A percentile compares a stretch with the other conserved stretches of the same genome.
phyloP scores from a whole-genome alignment of 1,140 invertebrate species.

The Drosophila carrolli region DNA sequence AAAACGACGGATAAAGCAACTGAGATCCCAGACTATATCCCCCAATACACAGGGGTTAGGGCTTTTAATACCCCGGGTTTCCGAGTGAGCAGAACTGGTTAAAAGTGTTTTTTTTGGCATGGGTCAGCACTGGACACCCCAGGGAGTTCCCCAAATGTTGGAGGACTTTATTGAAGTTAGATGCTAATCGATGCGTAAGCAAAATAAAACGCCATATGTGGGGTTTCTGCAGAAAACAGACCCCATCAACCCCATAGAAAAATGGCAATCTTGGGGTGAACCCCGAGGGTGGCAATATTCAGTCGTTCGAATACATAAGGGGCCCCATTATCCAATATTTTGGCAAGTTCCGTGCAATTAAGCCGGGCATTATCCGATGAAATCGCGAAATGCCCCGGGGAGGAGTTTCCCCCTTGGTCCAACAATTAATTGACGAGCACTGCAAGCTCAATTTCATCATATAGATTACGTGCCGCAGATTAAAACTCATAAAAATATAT shows the following conservation, averaged over 20 bases:
- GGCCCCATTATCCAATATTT: slow-evolving; percentile 41
- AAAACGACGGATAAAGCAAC: slow-evolving; percentile 20
- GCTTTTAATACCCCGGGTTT: slow-evolving; percentile 40
- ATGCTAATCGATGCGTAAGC: slow-evolving; percentile 77
- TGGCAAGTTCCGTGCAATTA: slow-evolving; percentile 70
- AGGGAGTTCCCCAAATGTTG: slow-evolving; percentile 22
- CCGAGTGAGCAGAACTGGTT: slow-evolving; percentile 60
- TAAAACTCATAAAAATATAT: slow-evolving; percentile 73
- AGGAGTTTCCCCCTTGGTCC: slow-evolving; percentile 15
- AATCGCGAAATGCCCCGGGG: slow-evolving; percentile 44
- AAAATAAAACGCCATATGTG: slow-evolving; percentile 59
- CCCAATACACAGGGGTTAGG: neutral
- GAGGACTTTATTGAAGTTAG: slow-evolving; percentile 48
- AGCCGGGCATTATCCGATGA: slow-evolving; percentile 53
- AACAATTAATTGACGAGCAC: slow-evolving; percentile 52
- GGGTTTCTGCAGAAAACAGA: slow-evolving; percentile 38
- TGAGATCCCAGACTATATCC: slow-evolving; percentile 13
- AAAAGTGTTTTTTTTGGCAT: slow-evolving; percentile 18
- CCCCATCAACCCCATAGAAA: slow-evolving; percentile 6
- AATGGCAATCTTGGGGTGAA: slow-evolving; percentile 16
- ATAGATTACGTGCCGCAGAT: slow-evolving; percentile 64
- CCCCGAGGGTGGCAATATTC: slow-evolving; percentile 47
- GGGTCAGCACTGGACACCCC: slow-evolving; percentile 32
- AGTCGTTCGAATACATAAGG: slow-evolving; percentile 1
- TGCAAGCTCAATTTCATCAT: slow-evolving; percentile 70